Evolutionary conservation across 2,113 vertebrate species (phyloP).

Genomic region (Cottus gobio): DNA sequence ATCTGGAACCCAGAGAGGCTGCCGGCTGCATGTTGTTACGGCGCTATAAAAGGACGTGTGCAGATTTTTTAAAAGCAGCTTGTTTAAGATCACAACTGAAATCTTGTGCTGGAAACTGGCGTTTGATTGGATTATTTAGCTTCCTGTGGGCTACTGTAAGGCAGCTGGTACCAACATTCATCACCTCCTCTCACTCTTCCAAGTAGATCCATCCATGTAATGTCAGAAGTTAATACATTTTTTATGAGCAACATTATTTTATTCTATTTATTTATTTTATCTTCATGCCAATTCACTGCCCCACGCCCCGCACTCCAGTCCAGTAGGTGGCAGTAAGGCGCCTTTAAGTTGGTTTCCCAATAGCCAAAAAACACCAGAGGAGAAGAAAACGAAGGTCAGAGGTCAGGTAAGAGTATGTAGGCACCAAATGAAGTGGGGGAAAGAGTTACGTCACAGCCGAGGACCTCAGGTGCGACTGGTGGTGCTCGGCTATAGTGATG

Average conservation of each 20-base stretch:
- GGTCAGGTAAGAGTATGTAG: too few species aligned
- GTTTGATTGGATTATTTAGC: conserved; percentile 8
- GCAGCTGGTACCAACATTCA: not conserved
- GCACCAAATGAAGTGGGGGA: not conserved
- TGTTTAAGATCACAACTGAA: conserved; percentile 13
- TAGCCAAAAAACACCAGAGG: too few species aligned
- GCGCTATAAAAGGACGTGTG: conserved; percentile 5
- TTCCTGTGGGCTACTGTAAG: not conserved
- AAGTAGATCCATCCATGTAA: too few species aligned
- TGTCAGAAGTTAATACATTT: too few species aligned
- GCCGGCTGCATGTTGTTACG: conserved; percentile 4
- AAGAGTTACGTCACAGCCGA: not conserved
- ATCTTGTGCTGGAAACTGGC: not conserved
- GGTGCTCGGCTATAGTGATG: too few species aligned
- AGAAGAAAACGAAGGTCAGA: not conserved
- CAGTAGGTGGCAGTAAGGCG: not conserved
- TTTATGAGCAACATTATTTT: too few species aligned
- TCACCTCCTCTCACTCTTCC: not conserved
- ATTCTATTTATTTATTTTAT: too few species aligned
- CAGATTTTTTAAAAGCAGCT: conserved; percentile 9
- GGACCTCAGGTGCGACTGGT: not conserved
- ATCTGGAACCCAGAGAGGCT: conserved; percentile 38
- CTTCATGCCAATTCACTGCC: too few species aligned
- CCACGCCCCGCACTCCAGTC: not conserved
- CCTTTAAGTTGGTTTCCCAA: not conserved